These are phyloP conservation scores for Tribolium castaneum DNA, from an alignment of 1,140 invertebrate genomes.

Conservation along the genomic window DNA sequence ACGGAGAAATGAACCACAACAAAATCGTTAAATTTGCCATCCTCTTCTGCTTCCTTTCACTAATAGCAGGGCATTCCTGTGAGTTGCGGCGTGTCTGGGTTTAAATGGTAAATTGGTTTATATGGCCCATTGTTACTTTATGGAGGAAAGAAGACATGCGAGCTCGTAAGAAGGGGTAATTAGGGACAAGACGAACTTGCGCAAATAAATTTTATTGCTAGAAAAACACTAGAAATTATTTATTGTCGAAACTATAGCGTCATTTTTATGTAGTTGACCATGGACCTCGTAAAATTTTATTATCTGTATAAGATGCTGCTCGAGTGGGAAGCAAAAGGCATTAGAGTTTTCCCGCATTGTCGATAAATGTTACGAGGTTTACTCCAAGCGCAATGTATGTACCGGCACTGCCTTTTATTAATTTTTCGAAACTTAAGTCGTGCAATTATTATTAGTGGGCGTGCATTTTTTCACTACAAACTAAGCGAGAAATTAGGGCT, in stretches of 20 bases:
- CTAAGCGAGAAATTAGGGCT: neutral
- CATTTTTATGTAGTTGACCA: conserved; percentile 22
- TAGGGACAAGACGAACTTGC: neutral
- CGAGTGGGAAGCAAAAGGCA: neutral
- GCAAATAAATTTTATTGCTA: conserved; percentile 19
- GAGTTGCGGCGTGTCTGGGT: neutral
- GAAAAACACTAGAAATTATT: neutral
- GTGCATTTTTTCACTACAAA: neutral
- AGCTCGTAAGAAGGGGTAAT: neutral
- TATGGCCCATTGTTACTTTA: neutral
- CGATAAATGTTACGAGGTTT: neutral
- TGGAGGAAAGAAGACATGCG: neutral
- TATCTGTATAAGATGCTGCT: neutral
- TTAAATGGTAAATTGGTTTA: conserved; percentile 8
- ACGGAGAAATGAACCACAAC: conserved; percentile 5
- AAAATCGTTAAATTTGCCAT: conserved; percentile 26
- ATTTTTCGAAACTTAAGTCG: no score
- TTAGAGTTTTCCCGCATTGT: neutral
- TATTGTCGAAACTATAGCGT: neutral
- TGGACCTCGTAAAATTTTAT: conserved; percentile 20
- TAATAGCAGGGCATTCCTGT: neutral
- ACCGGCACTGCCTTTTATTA: no score
- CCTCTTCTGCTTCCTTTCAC: conserved; percentile 22
- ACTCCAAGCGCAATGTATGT: no score
- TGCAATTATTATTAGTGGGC: no score